These are phyloP conservation scores for Calameuta pallipes DNA, from an alignment of 2,888 invertebrate genomes.

Conservation along the genomic window DNA sequence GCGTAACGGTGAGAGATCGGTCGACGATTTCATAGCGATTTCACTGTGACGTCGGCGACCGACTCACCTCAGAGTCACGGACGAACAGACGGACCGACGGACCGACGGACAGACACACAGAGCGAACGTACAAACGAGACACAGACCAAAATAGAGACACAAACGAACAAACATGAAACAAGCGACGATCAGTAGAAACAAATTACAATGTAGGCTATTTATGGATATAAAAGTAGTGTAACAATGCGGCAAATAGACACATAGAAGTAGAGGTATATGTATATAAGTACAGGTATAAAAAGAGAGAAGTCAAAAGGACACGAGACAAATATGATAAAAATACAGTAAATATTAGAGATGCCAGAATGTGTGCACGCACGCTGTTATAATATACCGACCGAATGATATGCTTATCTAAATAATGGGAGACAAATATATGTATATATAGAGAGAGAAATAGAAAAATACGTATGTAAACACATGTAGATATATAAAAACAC, in stretches of 20 bases:
- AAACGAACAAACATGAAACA: slow-evolving; percentile 48
- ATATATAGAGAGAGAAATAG: slow-evolving; percentile 11
- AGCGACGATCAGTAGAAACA: slow-evolving; percentile 35
- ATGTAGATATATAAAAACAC: slow-evolving; percentile 26
- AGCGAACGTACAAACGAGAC: slow-evolving; percentile 50
- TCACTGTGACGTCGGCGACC: slow-evolving; percentile 12
- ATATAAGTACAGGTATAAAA: slow-evolving; percentile 14
- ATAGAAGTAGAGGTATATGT: slow-evolving; percentile 12
- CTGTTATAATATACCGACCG: not conserved
- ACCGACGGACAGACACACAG: slow-evolving; percentile 50
- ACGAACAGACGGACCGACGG: slow-evolving; percentile 46
- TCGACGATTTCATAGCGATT: not conserved
- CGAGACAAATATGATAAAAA: slow-evolving; percentile 10
- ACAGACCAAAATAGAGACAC: slow-evolving; percentile 30
- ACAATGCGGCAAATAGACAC: slow-evolving; percentile 37
- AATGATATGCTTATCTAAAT: not conserved
- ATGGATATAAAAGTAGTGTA: slow-evolving; percentile 39
- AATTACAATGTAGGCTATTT: slow-evolving; percentile 22
- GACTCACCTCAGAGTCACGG: slow-evolving; percentile 17
- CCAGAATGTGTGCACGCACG: slow-evolving; percentile 4
- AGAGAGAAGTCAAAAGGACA: slow-evolving; percentile 8
- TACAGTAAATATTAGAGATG: slow-evolving; percentile 7
- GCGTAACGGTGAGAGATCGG: not conserved
- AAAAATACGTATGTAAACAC: slow-evolving; percentile 7
- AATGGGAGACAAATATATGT: slow-evolving; percentile 35